These are phyloP conservation scores for Notolepis coatsorum DNA, from an alignment of 2,797 vertebrate genomes.

Conservation along the genomic window DNA sequence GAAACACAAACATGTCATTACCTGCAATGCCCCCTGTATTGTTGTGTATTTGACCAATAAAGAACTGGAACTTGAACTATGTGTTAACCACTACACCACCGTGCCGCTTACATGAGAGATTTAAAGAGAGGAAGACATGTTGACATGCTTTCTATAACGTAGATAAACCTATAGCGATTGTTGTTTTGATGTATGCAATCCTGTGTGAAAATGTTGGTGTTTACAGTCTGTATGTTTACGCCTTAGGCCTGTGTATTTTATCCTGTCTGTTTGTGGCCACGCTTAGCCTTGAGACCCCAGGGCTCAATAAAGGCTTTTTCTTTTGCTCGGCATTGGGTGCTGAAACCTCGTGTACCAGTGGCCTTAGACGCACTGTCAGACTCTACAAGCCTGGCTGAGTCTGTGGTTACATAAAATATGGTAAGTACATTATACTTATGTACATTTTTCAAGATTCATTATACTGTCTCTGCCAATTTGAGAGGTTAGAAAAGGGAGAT, in stretches of 20 bases:
- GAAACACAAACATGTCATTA: no score
- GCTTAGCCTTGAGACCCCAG: conserved; percentile 15
- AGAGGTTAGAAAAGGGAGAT: no score
- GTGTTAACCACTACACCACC: no score
- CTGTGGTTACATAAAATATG: background rate
- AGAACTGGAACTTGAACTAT: no score
- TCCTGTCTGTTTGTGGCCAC: conserved; percentile 31
- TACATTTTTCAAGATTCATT: no score
- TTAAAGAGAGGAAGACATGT: background rate
- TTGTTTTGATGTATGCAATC: background rate
- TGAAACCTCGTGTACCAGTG: conserved; percentile 23
- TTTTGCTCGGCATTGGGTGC: conserved; percentile 1
- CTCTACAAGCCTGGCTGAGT: no score
- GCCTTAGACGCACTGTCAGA: conserved; percentile 14
- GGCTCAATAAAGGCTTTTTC: conserved; percentile 20
- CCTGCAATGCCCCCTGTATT: no score
- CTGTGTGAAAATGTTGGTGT: background rate
- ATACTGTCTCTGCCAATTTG: no score
- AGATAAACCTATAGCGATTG: background rate
- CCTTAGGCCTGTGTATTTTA: no score
- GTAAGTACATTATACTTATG: background rate
- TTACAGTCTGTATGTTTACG: conserved; percentile 18
- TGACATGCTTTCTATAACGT: background rate
- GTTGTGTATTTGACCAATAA: no score
- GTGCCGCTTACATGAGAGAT: no score